Evolutionary conservation across 2,888 invertebrate species (phyloP).

Genomic region (Proisotoma minuta): DNA sequence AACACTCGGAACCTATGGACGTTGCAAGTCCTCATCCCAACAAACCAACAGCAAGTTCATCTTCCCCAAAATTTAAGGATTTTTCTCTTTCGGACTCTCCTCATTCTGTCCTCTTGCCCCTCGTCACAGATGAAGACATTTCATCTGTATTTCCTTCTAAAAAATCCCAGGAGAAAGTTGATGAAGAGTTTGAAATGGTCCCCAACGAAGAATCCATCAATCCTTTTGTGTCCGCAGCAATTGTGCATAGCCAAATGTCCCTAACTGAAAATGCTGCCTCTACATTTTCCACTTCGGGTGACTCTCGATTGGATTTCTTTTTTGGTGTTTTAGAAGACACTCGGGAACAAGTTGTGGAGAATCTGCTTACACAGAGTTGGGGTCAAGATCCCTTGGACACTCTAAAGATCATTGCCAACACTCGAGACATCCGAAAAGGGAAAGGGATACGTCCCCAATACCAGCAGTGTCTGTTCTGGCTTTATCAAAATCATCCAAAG

Average conservation of each 20-base stretch:
- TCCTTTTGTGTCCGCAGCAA: not conserved
- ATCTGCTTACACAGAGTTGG: slow-evolving; percentile 25
- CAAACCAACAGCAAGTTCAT: no score
- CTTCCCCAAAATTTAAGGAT: no score
- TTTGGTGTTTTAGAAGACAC: slow-evolving; percentile 37
- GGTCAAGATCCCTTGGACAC: slow-evolving; percentile 22
- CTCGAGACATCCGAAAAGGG: slow-evolving; percentile 31
- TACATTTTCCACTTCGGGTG: slow-evolving; percentile 27
- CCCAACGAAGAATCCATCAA: no score
- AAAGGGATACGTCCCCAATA: slow-evolving; percentile 37
- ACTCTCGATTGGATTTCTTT: slow-evolving; percentile 35
- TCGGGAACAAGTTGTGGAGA: not conserved
- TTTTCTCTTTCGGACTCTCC: no score
- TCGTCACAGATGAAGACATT: not conserved
- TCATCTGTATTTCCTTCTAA: not conserved
- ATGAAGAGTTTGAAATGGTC: no score
- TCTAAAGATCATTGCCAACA: slow-evolving; percentile 28
- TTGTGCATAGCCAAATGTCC: slow-evolving; percentile 3
- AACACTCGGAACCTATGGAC: no score
- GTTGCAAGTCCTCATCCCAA: no score
- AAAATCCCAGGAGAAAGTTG: no score
- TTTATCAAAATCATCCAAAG: slow-evolving; percentile 35
- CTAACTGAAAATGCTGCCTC: slow-evolving; percentile 33
- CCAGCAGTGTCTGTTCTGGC: slow-evolving; percentile 34
- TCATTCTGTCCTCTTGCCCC: no score